A percentile compares a stretch with the other conserved stretches of the same genome.
phyloP scores from a whole-genome alignment of 2,113 vertebrate genomes.

The Notarius quadriscutis region DNA sequence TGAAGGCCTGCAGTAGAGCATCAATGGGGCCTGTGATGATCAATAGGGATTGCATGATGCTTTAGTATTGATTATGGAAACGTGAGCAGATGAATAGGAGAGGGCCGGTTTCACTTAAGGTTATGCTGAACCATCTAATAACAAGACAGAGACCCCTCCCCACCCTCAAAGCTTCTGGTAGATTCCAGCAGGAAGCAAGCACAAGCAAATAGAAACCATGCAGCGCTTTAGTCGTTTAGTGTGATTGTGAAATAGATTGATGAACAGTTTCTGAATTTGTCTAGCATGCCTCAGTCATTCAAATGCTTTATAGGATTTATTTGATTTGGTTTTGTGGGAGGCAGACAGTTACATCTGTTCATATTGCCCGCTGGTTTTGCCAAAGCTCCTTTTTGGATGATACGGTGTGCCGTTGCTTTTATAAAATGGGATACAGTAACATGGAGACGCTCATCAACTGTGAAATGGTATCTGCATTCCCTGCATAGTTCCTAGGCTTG shows the following conservation, averaged over 20 bases:
- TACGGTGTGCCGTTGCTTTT: conserved; percentile 67
- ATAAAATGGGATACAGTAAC: conserved; percentile 71
- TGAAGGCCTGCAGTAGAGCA: conserved; percentile 64
- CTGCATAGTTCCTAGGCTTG: conserved; percentile 72
- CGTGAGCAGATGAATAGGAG: conserved; percentile 73
- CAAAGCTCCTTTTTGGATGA: conserved; percentile 62
- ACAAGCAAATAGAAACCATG: not conserved
- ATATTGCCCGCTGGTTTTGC: conserved; percentile 52
- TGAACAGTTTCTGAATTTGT: not conserved
- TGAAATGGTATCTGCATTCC: conserved; percentile 80
- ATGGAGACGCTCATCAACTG: conserved; percentile 68
- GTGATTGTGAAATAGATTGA: not conserved
- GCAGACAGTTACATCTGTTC: conserved; percentile 40
- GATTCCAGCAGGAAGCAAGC: not conserved
- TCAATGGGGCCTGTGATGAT: conserved; percentile 73
- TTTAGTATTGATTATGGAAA: conserved; percentile 79
- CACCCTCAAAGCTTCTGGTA: not conserved
- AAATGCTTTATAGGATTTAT: conserved; percentile 7
- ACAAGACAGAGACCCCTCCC: not conserved
- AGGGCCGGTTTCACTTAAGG: conserved; percentile 62
- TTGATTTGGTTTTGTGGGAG: conserved; percentile 4
- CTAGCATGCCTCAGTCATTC: not conserved
- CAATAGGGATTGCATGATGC: conserved; percentile 76
- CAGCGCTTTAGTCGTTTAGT: not conserved
- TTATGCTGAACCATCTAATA: conserved; percentile 38